phyloP scores from a whole-genome alignment of 2,113 vertebrate species.

The Sylvietta virens region DNA sequence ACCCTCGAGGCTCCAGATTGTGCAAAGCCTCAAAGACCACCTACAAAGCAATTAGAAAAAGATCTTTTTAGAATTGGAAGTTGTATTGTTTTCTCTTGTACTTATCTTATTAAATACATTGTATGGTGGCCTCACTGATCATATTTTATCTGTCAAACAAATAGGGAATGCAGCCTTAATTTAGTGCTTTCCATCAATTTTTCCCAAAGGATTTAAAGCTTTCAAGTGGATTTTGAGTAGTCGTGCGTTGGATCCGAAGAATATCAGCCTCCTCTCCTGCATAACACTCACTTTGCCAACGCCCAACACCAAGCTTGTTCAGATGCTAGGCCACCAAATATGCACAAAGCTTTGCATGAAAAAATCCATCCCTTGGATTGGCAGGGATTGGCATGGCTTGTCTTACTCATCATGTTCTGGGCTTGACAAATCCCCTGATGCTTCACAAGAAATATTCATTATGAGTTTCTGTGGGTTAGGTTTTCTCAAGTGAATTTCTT shows the following conservation, averaged over 20 bases:
- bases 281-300: not conserved
- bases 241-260: not conserved
- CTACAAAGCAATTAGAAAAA: slow-evolving; percentile 68
- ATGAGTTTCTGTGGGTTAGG: not conserved
- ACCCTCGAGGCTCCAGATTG: slow-evolving; percentile 93
- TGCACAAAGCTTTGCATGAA: not conserved
- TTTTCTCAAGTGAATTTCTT: not conserved
- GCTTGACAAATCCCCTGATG: not conserved
- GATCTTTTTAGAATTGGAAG: not conserved
- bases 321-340: not conserved
- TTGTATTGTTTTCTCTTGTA: not conserved
- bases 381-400: not conserved
- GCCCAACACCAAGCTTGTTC: not conserved
- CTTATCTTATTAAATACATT: slow-evolving; percentile 12
- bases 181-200: not conserved
- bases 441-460: not conserved
- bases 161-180: not conserved
- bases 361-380: not conserved
- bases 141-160: slow-evolving; percentile 42
- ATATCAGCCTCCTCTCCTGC: not conserved
- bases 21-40: slow-evolving; percentile 97
- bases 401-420: not conserved
- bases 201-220: not conserved
- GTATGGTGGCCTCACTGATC: not conserved
- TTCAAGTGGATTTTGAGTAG: not conserved